Percentiles rank a stretch among this genome's conserved stretches.
phyloP scores from a whole-genome alignment of 37 sponge, comb jelly and placozoan genomes.

The Agelas oroides region DNA sequence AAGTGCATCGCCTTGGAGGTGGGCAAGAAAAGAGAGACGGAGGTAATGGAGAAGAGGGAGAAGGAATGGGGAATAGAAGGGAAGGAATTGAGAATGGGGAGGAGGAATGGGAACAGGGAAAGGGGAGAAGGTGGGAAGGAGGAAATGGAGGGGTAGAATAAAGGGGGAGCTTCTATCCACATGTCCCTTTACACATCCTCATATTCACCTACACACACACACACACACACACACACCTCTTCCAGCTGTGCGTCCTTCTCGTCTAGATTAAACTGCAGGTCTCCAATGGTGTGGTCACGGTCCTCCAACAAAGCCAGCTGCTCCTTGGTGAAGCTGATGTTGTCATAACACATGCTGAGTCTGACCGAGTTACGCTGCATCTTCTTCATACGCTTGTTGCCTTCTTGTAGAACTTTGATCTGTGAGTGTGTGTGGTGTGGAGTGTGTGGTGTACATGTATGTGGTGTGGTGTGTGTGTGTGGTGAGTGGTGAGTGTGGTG shows the following conservation, averaged over 20 bases:
- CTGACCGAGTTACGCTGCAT: constrained; percentile 64
- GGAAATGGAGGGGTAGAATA: too few species aligned
- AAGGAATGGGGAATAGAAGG: too few species aligned
- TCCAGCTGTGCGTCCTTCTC: constrained; percentile 74
- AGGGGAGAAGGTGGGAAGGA: too few species aligned
- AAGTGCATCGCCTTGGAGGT: constrained; percentile 44
- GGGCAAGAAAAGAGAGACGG: background rate
- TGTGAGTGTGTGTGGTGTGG: background rate
- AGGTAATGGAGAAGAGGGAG: background rate
- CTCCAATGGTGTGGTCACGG: constrained; percentile 66
- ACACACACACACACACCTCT: constrained; percentile 53
- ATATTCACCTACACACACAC: background rate
- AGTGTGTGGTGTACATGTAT: background rate
- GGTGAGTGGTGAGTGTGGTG: too few species aligned
- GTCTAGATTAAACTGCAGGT: constrained; percentile 84
- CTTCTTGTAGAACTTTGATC: constrained; percentile 74
- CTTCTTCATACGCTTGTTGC: constrained; percentile 56
- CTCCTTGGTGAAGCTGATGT: constrained; percentile 51
- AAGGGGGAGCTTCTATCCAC: background rate
- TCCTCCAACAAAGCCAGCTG: constrained; percentile 82
- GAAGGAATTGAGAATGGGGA: background rate
- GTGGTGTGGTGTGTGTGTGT: background rate
- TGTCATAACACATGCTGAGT: constrained; percentile 68
- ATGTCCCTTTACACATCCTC: background rate
- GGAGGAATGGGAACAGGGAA: too few species aligned